Evolutionary conservation across 64 coral and sea anemone genomes (phyloP).

Genomic region (Anthopleura sola): DNA sequence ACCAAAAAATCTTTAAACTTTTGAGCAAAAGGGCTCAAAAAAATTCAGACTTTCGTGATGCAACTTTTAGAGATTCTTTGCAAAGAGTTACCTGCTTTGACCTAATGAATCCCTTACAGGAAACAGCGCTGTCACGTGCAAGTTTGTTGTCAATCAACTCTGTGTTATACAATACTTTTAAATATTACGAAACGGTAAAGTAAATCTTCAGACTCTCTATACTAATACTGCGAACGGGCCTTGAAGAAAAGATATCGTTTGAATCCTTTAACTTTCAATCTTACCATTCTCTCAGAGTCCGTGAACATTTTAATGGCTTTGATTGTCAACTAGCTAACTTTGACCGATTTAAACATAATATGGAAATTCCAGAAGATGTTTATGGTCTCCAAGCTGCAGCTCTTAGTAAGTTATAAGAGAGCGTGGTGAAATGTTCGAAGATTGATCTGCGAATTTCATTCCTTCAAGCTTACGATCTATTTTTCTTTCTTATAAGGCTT

Average conservation of each 20-base stretch:
- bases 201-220: neutral
- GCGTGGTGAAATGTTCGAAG: neutral
- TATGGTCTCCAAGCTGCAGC: neutral
- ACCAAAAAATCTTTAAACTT: too few species aligned
- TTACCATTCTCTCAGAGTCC: neutral
- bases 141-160: neutral
- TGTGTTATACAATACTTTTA: neutral
- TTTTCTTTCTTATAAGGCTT: neutral
- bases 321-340: neutral
- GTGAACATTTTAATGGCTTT: neutral
- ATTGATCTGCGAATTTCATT: neutral
- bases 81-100: neutral
- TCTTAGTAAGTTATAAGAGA: neutral
- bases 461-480: neutral
- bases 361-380: conserved; percentile 8
- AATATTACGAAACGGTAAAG: conserved; percentile 1
- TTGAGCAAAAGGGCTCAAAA: too few species aligned
- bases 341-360: neutral
- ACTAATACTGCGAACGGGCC: neutral
- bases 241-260: neutral
- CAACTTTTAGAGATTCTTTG: too few species aligned
- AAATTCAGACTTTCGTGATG: too few species aligned
- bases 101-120: neutral
- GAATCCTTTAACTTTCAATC: neutral
- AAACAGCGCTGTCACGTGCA: neutral